A percentile compares a stretch with the other conserved stretches of the same genome.
phyloP scores from a whole-genome alignment of 2,797 vertebrate genomes.

The Cossypha polioptera region DNA sequence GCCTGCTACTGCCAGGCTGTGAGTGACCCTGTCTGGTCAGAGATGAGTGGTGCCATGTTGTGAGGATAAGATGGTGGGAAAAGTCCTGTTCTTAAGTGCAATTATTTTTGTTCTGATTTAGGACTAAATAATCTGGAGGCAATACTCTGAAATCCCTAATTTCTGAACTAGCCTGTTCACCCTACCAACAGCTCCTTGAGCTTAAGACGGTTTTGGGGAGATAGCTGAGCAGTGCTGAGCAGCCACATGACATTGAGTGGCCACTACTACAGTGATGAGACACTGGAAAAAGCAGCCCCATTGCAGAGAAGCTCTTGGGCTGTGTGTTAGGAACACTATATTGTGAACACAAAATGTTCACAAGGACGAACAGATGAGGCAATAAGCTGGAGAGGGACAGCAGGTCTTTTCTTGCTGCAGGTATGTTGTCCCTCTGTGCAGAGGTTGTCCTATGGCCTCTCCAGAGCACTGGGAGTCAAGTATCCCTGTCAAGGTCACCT shows the following conservation, averaged over 20 bases:
- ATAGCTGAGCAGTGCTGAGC: not conserved
- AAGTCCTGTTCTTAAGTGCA: not conserved
- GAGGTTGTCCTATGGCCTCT: not conserved
- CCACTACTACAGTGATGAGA: not conserved
- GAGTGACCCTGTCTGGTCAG: fast-evolving
- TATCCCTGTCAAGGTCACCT: not conserved
- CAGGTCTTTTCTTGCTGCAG: not conserved
- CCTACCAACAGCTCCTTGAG: not conserved
- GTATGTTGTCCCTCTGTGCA: not conserved
- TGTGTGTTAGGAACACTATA: not conserved
- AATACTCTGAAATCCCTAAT: not conserved
- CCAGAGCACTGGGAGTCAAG: not conserved
- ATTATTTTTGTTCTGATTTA: not conserved
- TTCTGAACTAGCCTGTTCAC: not conserved
- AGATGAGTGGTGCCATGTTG: not conserved
- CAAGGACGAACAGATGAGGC: not conserved
- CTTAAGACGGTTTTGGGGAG: not conserved
- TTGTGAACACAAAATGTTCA: not conserved
- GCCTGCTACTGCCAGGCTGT: not conserved
- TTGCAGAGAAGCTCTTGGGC: not conserved
- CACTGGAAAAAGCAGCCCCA: slow-evolving; percentile 6
- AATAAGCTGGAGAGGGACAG: not conserved
- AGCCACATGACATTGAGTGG: not conserved
- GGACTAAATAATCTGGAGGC: not conserved
- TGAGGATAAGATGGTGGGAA: not conserved